These are phyloP conservation scores for Melanitta fusca DNA, from an alignment of 2,797 vertebrate genomes.

Conservation along the genomic window DNA sequence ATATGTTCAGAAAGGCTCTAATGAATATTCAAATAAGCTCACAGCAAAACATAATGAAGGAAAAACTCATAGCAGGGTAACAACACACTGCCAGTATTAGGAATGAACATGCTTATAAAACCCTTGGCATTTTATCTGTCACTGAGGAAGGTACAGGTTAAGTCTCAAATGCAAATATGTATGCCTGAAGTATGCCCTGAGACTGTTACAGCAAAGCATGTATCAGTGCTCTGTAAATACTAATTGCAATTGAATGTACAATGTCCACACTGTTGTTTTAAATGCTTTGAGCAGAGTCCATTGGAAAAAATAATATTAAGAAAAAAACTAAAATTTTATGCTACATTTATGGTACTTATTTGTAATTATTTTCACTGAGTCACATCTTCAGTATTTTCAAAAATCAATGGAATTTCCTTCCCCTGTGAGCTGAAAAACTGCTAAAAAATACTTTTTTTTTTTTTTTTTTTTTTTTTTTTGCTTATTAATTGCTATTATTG, in stretches of 20 bases:
- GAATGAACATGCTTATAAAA: neutral
- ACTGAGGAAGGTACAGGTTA: neutral
- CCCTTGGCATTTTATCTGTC: neutral
- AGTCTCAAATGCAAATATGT: neutral
- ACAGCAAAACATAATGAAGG: neutral
- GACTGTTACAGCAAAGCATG: neutral
- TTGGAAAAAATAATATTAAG: neutral
- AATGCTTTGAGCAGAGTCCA: neutral
- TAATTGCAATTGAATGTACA: neutral
- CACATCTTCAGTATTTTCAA: neutral
- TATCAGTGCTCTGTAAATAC: neutral
- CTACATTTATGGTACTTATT: neutral
- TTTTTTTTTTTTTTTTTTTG: neutral
- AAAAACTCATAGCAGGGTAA: neutral
- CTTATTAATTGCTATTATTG: conserved; percentile 1
- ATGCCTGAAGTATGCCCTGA: neutral
- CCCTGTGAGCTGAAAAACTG: neutral
- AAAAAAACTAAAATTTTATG: neutral
- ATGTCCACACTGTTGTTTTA: neutral
- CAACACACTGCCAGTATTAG: neutral
- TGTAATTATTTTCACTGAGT: conserved; percentile 6
- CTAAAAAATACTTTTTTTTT: neutral
- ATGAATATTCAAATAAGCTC: neutral
- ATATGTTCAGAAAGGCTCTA: neutral
- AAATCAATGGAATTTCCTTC: conserved; percentile 29